Evolutionary conservation across 2,113 vertebrate species (phyloP).

Genomic region (Baryphthengus martii): DNA sequence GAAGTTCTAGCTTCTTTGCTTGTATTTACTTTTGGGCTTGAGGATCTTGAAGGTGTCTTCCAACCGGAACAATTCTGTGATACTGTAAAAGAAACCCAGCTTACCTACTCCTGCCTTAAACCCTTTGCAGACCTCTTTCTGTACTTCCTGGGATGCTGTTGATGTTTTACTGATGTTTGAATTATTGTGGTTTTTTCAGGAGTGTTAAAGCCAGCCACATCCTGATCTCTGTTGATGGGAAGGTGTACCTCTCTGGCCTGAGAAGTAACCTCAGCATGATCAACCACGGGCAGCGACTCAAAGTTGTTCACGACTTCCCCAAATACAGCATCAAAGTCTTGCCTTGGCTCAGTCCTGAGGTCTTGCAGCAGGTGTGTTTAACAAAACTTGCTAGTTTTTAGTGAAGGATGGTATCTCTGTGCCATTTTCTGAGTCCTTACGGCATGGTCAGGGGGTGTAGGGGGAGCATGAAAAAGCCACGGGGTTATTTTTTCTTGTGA

Average conservation of each 20-base stretch:
- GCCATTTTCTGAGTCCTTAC: not conserved
- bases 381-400: not conserved
- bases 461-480: not conserved
- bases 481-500: not conserved
- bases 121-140: not conserved
- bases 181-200: slow-evolving; percentile 61
- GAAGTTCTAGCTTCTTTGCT: not conserved
- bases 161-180: not conserved
- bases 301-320: slow-evolving; percentile 94
- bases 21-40: not conserved
- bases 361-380: slow-evolving; percentile 89
- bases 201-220: slow-evolving; percentile 97
- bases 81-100: not conserved
- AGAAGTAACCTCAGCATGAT: slow-evolving; percentile 95
- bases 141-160: not conserved
- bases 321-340: slow-evolving; percentile 93
- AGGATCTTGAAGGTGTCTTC: not conserved
- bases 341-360: slow-evolving; percentile 97
- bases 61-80: not conserved
- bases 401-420: not conserved
- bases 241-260: slow-evolving; percentile 92
- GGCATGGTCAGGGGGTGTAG: too few species aligned
- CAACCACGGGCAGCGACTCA: slow-evolving; percentile 89
- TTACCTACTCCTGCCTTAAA: not conserved
- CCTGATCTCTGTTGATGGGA: slow-evolving; percentile 91